These are phyloP conservation scores for Notolabrus celidotus DNA, from an alignment of 2,797 vertebrate genomes.

Conservation along the genomic window DNA sequence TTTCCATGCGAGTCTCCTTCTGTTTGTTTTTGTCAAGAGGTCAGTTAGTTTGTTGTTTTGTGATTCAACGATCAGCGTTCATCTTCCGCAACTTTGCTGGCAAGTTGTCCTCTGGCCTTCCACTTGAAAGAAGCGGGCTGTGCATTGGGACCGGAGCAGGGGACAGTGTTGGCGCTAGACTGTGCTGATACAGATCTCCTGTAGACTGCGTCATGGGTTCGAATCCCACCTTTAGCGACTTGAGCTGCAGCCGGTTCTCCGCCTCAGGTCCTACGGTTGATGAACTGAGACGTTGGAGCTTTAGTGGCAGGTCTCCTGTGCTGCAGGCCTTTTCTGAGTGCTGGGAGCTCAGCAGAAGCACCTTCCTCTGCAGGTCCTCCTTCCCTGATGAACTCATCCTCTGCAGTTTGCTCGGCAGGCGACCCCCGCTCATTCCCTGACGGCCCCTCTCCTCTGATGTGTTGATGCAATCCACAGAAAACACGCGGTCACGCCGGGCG, in stretches of 20 bases:
- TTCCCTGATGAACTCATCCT: conserved; percentile 87
- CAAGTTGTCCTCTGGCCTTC: conserved; percentile 84
- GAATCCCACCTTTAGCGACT: conserved; percentile 85
- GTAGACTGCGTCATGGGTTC: conserved; percentile 88
- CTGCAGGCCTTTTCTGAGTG: conserved; percentile 86
- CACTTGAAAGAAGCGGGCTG: conserved; percentile 68
- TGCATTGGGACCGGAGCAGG: conserved; percentile 62
- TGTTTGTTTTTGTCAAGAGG: conserved; percentile 5
- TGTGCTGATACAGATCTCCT: conserved; percentile 80
- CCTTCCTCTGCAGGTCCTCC: conserved; percentile 86
- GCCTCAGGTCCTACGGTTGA: conserved; percentile 67
- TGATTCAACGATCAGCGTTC: conserved; percentile 81
- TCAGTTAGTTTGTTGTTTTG: conserved; percentile 9
- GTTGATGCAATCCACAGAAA: conserved; percentile 87
- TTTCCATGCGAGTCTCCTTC: conserved; percentile 10
- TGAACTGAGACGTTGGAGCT: conserved; percentile 86
- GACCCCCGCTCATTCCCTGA: conserved; percentile 57
- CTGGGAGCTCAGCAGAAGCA: conserved; percentile 84
- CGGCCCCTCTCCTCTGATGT: conserved; percentile 72
- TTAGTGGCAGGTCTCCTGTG: conserved; percentile 88
- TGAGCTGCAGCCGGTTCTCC: conserved; percentile 82
- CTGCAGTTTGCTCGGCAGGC: conserved; percentile 88
- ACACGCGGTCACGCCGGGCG: conserved; percentile 79
- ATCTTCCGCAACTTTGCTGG: conserved; percentile 86
- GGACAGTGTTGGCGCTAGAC: conserved; percentile 65